Evolutionary conservation across 2,797 vertebrate species (phyloP), one percentile per base, ranked within the genome.

Genomic region (Cichlasoma orientale): DNA sequence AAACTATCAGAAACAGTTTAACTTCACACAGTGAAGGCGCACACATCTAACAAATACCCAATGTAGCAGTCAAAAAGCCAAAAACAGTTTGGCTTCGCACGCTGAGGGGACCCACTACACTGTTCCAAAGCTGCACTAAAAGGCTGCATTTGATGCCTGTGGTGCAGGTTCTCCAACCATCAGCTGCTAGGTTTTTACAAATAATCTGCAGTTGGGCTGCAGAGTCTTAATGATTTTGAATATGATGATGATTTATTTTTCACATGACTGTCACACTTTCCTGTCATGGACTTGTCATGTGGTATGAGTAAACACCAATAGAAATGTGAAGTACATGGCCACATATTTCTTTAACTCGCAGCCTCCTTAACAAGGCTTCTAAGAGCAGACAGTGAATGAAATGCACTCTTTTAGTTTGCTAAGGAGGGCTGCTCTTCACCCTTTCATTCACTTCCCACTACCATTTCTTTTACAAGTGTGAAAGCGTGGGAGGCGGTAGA

Each of bases 401-500:
- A 25, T 9, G 29, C 72, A 73, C 57, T 21, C 16, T 52, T 29
- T 75, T 63, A 54, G 72, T 66, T 68, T 44, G 47, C 69, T 36
- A 27, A 74, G 61, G 47, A 83, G 77, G 29, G 10, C 41, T 63
- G n/a, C 52, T 69, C 66, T 54, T 81, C 52, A 47, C 16, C 71
- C 54, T 77, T 82, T 82, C 47, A 71, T 82, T 79, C 14, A 18
- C 54, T 59, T 44, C 16, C 47, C 41, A 23, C 50, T 12, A 66
- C 33, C 73, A 58, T 80, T 75, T 83, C 72, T 81, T 69, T 55
- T 33, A 31, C 36, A 27, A 27, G 75, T 74, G 83, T 83, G 79
- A 92, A 86, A 72, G 88, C 12, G 56, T 85, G 81, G 82, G 77
- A 63, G 80, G 63, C 72, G 69, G 71, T 33, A 29, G 44, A 57